A percentile compares a stretch with the other conserved stretches of the same genome.
Conservation (phyloP, 2,113 vertebrate species). For the Hepsetus odoe region DNA sequence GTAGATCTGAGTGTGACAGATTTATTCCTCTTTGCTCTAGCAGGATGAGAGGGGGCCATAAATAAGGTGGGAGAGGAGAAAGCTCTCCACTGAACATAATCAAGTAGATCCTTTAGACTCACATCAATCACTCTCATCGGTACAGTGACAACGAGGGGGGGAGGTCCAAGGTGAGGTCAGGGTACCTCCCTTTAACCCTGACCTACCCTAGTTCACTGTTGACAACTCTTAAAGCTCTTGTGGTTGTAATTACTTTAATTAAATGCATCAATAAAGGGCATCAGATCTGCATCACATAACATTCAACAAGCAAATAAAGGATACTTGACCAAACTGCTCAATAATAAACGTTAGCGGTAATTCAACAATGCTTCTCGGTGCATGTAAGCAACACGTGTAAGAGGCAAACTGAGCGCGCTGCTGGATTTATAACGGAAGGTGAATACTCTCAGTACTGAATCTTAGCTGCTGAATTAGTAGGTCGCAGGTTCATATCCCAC, state of each 20-base stretch:
- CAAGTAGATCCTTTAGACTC: slow-evolving; percentile 66
- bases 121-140: slow-evolving; percentile 53
- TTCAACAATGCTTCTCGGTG: not conserved
- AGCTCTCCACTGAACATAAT: slow-evolving; percentile 72
- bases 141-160: slow-evolving; percentile 39
- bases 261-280: not conserved
- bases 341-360: not conserved
- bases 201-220: not conserved
- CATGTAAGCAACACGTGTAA: not conserved
- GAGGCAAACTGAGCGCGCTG: not conserved
- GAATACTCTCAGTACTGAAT: not conserved
- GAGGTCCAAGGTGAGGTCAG: slow-evolving; percentile 56
- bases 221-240: not conserved
- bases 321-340: not conserved
- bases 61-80: slow-evolving; percentile 68
- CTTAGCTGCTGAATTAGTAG: too few relatives aligned
- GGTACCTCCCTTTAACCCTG: slow-evolving; percentile 43
- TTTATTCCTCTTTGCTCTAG: slow-evolving; percentile 64
- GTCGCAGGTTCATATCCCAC: too few relatives aligned
- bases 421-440: not conserved
- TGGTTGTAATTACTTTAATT: not conserved
- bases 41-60: slow-evolving; percentile 65
- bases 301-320: not conserved
- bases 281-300: not conserved
- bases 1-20: slow-evolving; percentile 60